phyloP scores from a whole-genome alignment of 23 tunicate species.

The Ascidia mentula region DNA sequence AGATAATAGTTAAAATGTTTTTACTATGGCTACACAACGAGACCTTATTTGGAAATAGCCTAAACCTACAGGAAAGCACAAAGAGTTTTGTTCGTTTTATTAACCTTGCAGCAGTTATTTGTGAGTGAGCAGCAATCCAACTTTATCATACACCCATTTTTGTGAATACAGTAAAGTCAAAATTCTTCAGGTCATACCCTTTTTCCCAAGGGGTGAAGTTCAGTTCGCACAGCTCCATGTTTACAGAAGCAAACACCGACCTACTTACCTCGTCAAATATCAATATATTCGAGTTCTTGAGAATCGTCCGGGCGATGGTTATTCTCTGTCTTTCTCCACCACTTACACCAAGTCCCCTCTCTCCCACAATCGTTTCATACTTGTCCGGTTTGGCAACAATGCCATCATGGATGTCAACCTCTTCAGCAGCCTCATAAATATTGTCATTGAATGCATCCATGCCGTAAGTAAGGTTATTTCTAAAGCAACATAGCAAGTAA shows the following conservation, averaged over 20 bases:
- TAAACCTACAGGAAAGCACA: not conserved
- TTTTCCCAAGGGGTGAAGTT: not conserved
- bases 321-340: conserved; percentile 97
- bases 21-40: not conserved
- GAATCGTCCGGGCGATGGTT: conserved; percentile 84
- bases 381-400: conserved; percentile 80
- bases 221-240: not conserved
- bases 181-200: not conserved
- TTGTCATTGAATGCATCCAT: conserved; percentile 63
- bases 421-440: conserved; percentile 67
- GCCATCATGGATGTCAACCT: conserved; percentile 76
- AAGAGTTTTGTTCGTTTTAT: not conserved
- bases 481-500: too few relatives aligned
- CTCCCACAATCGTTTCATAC: conserved; percentile 85
- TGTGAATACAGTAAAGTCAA: not conserved
- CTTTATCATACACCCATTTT: not conserved
- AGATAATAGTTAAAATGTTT: not conserved
- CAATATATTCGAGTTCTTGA: conserved; percentile 83
- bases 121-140: not conserved
- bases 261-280: conserved; percentile 89
- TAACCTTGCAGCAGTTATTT: not conserved
- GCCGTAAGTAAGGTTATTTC: conserved; percentile 90
- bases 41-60: not conserved
- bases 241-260: not conserved
- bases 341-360: conserved; percentile 82